phyloP scores from a whole-genome alignment of 2,888 invertebrate species.

The Orthosia gracilis region DNA sequence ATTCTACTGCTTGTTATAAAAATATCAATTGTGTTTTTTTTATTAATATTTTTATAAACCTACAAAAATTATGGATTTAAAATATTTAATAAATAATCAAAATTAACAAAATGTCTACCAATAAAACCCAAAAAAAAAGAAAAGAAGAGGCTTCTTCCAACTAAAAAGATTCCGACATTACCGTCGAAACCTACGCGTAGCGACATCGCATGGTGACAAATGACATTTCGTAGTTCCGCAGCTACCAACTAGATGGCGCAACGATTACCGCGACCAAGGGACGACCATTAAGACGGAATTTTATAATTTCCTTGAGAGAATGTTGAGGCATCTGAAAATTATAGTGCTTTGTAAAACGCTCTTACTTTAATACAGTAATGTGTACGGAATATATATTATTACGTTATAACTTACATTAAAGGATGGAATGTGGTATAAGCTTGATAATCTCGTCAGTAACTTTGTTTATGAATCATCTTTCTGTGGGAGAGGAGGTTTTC shows the following conservation, averaged over 20 bases:
- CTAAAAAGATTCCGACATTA: not conserved
- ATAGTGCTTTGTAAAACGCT: constrained; percentile 61
- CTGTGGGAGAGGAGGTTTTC: constrained; percentile 23
- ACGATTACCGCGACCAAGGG: constrained; percentile 47
- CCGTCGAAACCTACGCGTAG: constrained; percentile 70
- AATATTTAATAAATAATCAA: not conserved
- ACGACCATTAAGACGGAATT: constrained; percentile 60
- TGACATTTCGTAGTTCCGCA: constrained; percentile 83
- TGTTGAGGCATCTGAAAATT: constrained; percentile 65
- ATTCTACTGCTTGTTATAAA: too few species aligned
- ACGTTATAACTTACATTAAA: constrained; percentile 60
- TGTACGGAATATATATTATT: constrained; percentile 63
- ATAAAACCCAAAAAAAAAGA: not conserved
- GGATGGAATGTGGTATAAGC: constrained; percentile 55
- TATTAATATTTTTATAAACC: not conserved
- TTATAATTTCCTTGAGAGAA: constrained; percentile 68
- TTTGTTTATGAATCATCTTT: constrained; percentile 51
- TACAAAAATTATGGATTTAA: not conserved
- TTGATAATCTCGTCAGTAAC: constrained; percentile 42
- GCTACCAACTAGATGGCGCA: constrained; percentile 83
- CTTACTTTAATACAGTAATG: constrained; percentile 63
- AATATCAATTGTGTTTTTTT: not conserved
- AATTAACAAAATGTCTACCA: not conserved
- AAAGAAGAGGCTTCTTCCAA: not conserved
- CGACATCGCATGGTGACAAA: constrained; percentile 87